Evolutionary conservation across 2,888 invertebrate genomes (phyloP), one percentile per base, ranked within the genome.

Genomic region (Polydrusus tereticollis): DNA sequence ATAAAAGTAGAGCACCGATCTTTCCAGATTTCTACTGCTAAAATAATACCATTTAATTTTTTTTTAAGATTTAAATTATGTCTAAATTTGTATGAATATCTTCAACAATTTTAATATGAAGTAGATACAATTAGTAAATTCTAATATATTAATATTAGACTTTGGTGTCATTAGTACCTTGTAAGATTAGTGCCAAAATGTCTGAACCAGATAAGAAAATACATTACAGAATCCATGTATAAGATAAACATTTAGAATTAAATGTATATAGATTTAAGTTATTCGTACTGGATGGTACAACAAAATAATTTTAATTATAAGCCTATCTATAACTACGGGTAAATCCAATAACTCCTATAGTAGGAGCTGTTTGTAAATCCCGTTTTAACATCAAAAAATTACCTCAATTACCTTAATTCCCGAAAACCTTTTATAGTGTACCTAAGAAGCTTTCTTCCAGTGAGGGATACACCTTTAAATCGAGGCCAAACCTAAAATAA

Each of bases 371-470:
- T 3, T 47, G 47, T 52, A 33, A 18, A 21, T 50, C 7, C 16
- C 20, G 50, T 33, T 60, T 58, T 20, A 60, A 43, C 62, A 63
- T 23, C 21, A 52, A 52, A 14, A 64, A 18, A 50, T 52, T 26
- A 52, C 18, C 2, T 41, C 26, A 38, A 14, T 38, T 55, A 41
- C 23, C n/a, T 55, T 16, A 18, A 10, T 16, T 20, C 21, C n/a
- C 10, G 14, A 1, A 23, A 43, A 59, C 36, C 5, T 36, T 20
- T 66, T 67, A 77, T 29, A 70, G 16, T 50, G 88, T 86, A 79
- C 88, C 90, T 80, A 91, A 87, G 81, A 89, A 90, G 73, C 90
- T 90, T 58, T 88, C 89, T 83, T 92, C 91, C 82, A 92, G 86
- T 0, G 89, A 88, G 73, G 88, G 88, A 80, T 87, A 91, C 0